Evolutionary conservation across 2,113 vertebrate genomes (phyloP), one percentile per base, ranked within the genome.

Genomic region (Nematolebias whitei): DNA sequence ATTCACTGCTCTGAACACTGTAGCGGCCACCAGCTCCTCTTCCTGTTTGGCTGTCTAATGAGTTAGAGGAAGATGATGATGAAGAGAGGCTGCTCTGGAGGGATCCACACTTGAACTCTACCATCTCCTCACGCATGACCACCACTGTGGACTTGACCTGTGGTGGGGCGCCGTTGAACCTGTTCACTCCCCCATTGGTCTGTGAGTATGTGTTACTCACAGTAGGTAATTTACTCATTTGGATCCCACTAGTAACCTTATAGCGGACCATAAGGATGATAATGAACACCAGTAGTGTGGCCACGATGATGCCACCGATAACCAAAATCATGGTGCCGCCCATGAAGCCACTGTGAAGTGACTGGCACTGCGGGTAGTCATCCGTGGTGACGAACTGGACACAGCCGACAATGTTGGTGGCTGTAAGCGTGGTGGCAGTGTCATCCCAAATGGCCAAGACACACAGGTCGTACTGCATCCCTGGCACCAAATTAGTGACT

Each of bases 391-490:
- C 90, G 90, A 99, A 99, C 87, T 96, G 94, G 71, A 95, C 93
- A 0, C 98, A 99, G 74, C 98, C 98, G 38, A 99, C 95, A 13
- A 98, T 94, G 67, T 97, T 98, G 86, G 98, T 99, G 81, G 97
- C 97, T 0, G 96, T 98, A 67, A 99, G 95, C 0, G 96, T 96
- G 0, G 96, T 98, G 70, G 96, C 95, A 0, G 95, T 94, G 91
- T 99, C 96, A 1, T 99, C 96, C 96, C 96, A 99, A 84, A 96
- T 96, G 67, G 96, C 97, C 90, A 99, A 85, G 20, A 99, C 97
- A 0, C 98, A 99, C 67, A 99, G 87, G 79, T 99, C 96, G 5
- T 99, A 99, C 83, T 95, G 94, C 18, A 95, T 95, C 71, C 96
- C 96, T 0, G 97, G 94, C 62, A 99, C 96, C 71, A 99, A 92